Conservation (phyloP, 1,140 invertebrate species). For the Andricus grossulariae region DNA sequence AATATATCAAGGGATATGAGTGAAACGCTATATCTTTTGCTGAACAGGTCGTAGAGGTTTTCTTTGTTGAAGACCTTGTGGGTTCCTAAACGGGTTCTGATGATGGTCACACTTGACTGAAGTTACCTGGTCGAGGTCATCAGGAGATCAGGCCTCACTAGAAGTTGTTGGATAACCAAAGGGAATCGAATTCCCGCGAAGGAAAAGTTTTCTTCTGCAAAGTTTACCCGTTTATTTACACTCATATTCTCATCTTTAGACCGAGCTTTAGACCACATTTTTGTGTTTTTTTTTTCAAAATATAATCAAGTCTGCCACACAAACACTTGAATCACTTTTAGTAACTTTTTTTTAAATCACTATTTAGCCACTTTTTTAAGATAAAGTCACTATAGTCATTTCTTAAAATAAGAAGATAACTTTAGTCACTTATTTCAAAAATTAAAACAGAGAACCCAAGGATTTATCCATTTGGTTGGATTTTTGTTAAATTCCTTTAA, state of each 20-base stretch:
- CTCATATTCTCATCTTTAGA: too few species aligned
- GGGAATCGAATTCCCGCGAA: slow-evolving; percentile 34
- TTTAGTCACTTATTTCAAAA: too few species aligned
- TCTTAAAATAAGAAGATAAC: too few species aligned
- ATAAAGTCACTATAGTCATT: too few species aligned
- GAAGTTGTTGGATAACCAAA: slow-evolving; percentile 49
- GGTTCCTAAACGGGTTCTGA: slow-evolving; percentile 58
- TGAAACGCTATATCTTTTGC: not conserved
- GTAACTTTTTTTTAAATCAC: too few species aligned
- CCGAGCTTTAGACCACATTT: not conserved
- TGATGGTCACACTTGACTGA: slow-evolving; percentile 71
- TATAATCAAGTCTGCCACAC: too few species aligned
- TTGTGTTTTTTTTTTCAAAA: not conserved
- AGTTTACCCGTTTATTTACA: not conserved
- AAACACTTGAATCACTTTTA: too few species aligned
- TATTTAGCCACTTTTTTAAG: too few species aligned
- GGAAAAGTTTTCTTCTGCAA: not conserved
- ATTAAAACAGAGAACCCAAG: too few species aligned
- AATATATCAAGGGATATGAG: not conserved
- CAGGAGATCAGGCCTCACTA: slow-evolving; percentile 59
- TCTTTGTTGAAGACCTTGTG: slow-evolving; percentile 41
- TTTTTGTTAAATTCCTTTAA: too few species aligned
- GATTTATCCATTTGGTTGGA: too few species aligned
- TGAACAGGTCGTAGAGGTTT: slow-evolving; percentile 27
- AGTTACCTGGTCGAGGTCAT: slow-evolving; percentile 66